These are phyloP conservation scores for Uria lomvia DNA, from an alignment of 2,113 vertebrate species.

Conservation along the genomic window DNA sequence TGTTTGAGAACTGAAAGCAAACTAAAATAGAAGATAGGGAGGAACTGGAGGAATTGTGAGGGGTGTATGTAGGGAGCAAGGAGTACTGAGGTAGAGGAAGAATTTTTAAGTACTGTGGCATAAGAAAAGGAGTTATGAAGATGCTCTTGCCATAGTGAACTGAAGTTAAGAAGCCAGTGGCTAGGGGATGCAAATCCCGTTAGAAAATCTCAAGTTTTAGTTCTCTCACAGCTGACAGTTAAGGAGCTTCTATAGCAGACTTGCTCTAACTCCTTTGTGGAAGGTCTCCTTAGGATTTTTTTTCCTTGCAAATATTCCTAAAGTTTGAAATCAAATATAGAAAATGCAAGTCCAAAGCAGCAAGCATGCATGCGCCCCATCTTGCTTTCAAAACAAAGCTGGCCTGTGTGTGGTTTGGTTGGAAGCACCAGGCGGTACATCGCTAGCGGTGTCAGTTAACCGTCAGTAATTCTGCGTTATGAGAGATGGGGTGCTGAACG, in stretches of 20 bases:
- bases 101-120: rapidly evolving
- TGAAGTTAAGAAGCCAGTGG: neutral
- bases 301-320: neutral
- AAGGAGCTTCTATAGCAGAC: neutral
- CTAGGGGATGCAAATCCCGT: neutral
- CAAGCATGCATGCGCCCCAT: neutral
- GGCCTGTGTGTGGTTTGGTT: neutral
- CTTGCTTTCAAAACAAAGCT: neutral
- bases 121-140: neutral
- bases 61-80: neutral
- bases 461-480: neutral
- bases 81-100: neutral
- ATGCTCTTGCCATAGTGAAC: neutral
- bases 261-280: neutral
- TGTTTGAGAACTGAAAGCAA: neutral
- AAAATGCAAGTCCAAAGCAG: neutral
- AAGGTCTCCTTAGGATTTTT: neutral
- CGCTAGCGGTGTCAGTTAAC: neutral
- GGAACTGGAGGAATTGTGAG: neutral
- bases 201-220: neutral
- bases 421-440: neutral
- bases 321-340: neutral
- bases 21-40: neutral
- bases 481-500: neutral
- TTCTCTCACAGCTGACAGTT: neutral